Base-by-base conservation (phyloP, 2,888 invertebrate genomes). In the Malthinus seriepunctatus region DNA sequence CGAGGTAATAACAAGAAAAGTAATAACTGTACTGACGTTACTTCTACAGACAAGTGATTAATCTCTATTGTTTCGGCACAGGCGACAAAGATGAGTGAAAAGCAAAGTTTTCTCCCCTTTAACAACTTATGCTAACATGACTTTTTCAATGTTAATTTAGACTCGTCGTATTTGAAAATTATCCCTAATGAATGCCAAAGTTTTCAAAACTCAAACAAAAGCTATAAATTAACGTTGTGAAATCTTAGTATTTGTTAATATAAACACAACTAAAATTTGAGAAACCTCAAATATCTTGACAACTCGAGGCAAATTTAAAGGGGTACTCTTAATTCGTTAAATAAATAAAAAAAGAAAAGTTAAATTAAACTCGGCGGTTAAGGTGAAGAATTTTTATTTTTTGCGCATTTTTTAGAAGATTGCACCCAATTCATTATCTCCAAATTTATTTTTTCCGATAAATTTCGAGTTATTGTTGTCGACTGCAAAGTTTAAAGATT, bases 31-130 rank as follows among this genome's bases (percentile, higher is more conserved):
- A 14, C 39, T 48, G 59, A 53, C 59, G 55, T 55, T 55, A 59
- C 23, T 23, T 3, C 23, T 54, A 62, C 63, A 60, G 59, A 58
- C 55, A 54, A 55, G 54, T 57, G 64, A 64, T 64, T 64, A 64
- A 64, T 64, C 60, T 60, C 62, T 51, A 60, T 62, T 56, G 63
- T 62, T 39, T 49, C 35, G 55, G 49, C 33, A 54, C 14, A 39
- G 47, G 48, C 39, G 48, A 47, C 37, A 46, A 39, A 42, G 39
- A 42, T 15, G 15, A 42, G 39, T 23, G 39, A 42, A 42, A 42
- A 42, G 39, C 39, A 6, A 42, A 42, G 23, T 23, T 23, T 23
- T 23, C 39, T 42, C 23, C 39, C 39, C 39, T 23, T 37, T 34
- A 46, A 52, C 52, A 35, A 35, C 52, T 51, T 52, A 52, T 46